Conservation (phyloP, 2,113 vertebrate genomes). For the Tragelaphus scriptus region DNA sequence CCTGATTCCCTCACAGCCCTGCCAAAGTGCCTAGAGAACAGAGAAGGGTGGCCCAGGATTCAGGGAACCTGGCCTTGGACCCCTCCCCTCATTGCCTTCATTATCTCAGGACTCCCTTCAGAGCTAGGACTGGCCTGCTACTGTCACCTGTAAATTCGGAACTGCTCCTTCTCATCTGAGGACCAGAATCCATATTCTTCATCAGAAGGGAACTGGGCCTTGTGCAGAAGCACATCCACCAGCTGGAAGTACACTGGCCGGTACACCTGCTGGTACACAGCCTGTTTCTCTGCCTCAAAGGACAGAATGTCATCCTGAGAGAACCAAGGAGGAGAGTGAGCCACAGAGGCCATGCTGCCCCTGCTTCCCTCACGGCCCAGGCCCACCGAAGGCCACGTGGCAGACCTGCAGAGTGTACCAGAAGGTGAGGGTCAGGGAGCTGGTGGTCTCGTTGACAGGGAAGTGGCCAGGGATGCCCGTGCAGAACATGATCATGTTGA, state of each 20-base stretch:
- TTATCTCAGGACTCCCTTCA: conserved; percentile 19
- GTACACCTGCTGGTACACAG: conserved; percentile 97
- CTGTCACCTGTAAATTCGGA: conserved; percentile 96
- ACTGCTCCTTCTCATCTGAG: conserved; percentile 98
- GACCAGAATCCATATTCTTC: conserved; percentile 97
- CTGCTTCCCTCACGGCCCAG: background rate
- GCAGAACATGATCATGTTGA: conserved; percentile 99
- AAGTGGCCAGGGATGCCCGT: conserved; percentile 98
- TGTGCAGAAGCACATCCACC: conserved; percentile 97
- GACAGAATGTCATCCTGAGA: conserved; percentile 96
- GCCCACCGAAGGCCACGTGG: background rate
- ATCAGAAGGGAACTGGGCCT: conserved; percentile 96
- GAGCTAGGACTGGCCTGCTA: background rate
- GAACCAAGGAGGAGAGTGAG: conserved; percentile 27
- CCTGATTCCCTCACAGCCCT: background rate
- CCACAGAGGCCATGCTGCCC: background rate
- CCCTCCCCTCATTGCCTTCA: background rate
- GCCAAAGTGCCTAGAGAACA: background rate
- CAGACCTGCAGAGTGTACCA: conserved; percentile 97
- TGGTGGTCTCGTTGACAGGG: conserved; percentile 98
- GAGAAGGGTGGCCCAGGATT: background rate
- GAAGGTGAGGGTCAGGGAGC: conserved; percentile 97
- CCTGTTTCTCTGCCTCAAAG: conserved; percentile 94
- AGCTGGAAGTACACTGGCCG: conserved; percentile 98
- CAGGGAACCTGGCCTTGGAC: background rate